These are phyloP conservation scores for Drosophila yakuba DNA, from an alignment of 1,140 invertebrate species.

Conservation along the genomic window DNA sequence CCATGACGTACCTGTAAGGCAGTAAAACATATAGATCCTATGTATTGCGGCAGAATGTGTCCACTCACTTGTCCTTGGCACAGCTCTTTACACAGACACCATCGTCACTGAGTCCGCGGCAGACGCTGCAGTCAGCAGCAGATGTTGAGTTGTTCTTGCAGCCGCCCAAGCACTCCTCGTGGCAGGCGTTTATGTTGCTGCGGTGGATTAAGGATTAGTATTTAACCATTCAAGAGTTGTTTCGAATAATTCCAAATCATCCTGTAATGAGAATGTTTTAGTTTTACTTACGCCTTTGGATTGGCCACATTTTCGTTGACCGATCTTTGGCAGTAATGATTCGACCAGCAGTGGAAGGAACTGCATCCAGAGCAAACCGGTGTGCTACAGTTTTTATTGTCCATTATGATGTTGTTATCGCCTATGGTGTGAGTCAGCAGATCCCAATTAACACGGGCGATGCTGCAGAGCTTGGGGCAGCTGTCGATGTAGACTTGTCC, in stretches of 20 bases:
- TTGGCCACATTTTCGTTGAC: slow-evolving; percentile 73
- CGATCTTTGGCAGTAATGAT: slow-evolving; percentile 67
- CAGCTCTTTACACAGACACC: slow-evolving; percentile 67
- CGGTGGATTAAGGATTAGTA: neutral
- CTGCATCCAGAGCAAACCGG: slow-evolving; percentile 60
- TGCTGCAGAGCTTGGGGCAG: slow-evolving; percentile 68
- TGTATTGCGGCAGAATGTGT: too few relatives aligned
- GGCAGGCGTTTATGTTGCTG: slow-evolving; percentile 48
- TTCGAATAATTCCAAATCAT: too few relatives aligned
- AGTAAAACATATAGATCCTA: neutral
- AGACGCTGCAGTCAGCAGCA: slow-evolving; percentile 55
- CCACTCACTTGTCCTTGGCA: slow-evolving; percentile 62
- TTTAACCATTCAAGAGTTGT: neutral
- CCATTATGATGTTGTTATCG: slow-evolving; percentile 58
- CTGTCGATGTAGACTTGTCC: slow-evolving; percentile 75
- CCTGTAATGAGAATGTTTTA: too few relatives aligned
- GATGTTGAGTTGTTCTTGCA: slow-evolving; percentile 48
- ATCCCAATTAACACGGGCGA: slow-evolving; percentile 70
- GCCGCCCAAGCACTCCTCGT: slow-evolving; percentile 73
- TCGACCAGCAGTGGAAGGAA: slow-evolving; percentile 71
- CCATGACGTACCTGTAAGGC: slow-evolving; percentile 49
- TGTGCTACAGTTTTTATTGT: slow-evolving; percentile 48
- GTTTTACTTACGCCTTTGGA: slow-evolving; percentile 33
- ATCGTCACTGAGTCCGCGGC: slow-evolving; percentile 58
- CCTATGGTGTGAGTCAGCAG: slow-evolving; percentile 68